These are phyloP conservation scores for Alexandromys oeconomus DNA, from an alignment of 2,797 vertebrate genomes.

Conservation along the genomic window DNA sequence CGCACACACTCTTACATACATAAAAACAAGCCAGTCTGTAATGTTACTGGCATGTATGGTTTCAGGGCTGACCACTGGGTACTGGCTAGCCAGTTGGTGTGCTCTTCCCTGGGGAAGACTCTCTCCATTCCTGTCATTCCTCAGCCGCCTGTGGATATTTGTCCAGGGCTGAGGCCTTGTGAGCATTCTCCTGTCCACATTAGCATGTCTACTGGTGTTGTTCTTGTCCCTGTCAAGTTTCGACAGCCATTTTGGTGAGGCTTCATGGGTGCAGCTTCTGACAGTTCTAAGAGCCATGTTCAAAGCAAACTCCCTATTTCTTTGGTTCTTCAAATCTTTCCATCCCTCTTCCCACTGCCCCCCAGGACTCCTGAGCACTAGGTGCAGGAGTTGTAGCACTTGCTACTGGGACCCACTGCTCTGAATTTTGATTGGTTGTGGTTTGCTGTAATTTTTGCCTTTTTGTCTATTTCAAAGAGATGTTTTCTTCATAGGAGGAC, in stretches of 20 bases:
- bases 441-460: not conserved
- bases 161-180: not conserved
- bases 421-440: not conserved
- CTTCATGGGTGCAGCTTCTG: not conserved
- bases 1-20: not conserved
- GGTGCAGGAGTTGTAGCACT: not conserved
- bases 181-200: no score
- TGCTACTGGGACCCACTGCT: no score
- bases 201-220: not conserved
- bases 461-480: not conserved
- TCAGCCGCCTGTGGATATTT: not conserved
- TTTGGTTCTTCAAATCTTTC: not conserved
- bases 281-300: not conserved
- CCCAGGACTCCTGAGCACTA: not conserved
- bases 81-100: not conserved
- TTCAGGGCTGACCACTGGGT: not conserved
- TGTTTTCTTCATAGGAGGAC: not conserved
- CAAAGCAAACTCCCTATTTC: not conserved
- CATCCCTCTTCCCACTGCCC: accelerated
- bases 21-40: not conserved
- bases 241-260: not conserved
- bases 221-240: not conserved
- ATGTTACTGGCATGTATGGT: not conserved
- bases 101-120: not conserved
- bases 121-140: not conserved